Base-by-base conservation (phyloP, 2,888 invertebrate species). In the Plutella xylostella region DNA sequence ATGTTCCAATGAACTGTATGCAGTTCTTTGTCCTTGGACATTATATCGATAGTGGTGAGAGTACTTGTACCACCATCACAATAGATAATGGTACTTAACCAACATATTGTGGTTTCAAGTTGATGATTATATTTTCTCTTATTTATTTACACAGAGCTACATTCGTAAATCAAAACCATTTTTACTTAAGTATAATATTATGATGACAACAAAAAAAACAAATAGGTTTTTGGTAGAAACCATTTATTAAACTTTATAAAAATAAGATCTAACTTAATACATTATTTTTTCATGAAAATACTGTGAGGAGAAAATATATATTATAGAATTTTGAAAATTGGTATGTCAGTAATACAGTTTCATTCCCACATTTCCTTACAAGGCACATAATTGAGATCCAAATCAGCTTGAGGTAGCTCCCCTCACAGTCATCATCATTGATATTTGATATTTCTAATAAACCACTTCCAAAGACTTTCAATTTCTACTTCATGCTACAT, bases 201-300 rank as follows among this genome's bases (percentile, higher is more conserved):
- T n/a, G n/a, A 14, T 33, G 15, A 7, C 14, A 33, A 33, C 7
- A n/a, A 14, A n/a, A 33, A 33, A 40, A 15, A 25, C n/a, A 41
- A 41, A 28, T 12, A 0, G 14, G 17, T 30, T 30, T 45, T 46
- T 51, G 55, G 59, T 68, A 65, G 68, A 70, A 52, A 59, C 48
- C 4, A 50, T 71, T 68, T 70, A 71, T 72, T 73, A 63, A 58
- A 61, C 55, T 45, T 58, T 58, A 60, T 63, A 64, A 65, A 66
- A 68, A 66, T n/a, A 63, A 56, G 57, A 57, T 67, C 65, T 68
- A 65, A 69, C 65, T 69, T 69, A 68, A 70, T 68, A 61, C 55
- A 52, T 65, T 61, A 63, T 66, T 57, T 54, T 56, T 61, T 53
- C 57, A 61, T 45, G 52, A 58, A 63, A 63, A 69, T 59, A 57